Base-by-base conservation (phyloP, 2,797 vertebrate species). In the Tangara arthus region DNA sequence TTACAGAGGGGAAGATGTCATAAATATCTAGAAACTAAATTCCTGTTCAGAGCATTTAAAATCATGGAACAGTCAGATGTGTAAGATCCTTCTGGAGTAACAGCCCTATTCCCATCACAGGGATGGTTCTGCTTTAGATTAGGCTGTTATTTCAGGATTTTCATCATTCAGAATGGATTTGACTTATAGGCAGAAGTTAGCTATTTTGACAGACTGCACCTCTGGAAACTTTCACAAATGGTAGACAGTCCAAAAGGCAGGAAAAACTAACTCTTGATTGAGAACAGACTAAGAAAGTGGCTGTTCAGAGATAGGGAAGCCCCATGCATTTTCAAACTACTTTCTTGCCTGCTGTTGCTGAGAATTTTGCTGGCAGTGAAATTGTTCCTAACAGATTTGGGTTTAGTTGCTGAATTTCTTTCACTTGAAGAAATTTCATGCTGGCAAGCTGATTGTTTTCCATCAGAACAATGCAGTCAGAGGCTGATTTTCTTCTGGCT, bases 221-320 rank as follows among this genome's bases (percentile, higher is more conserved):
- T 93, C 66, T 50, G 73, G 71, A 87, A 91, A 61, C 71, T 92
- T 41, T 37, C 42, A 47, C 16, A 57, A 68, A 41, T 27, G 21
- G 37, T 70, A 97, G 39, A 95, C 12, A 92, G 49, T 59, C 96
- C 81, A 15, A 97, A 97, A 82, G 93, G 27, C 37, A 97, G 94
- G 55, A 94, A 23, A 4, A 46, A 96, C 91, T 69, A 50, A 97
- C 82, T 97, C 52, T 96, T 97, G 49, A 97, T 93, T 50, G 96
- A 70, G 56, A 44, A 41, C 52, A 78, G 59, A 97, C 91, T 41
- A 63, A 53, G 97, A 96, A 81, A 97, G 92, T 83, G 96, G 56
- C 32, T 96, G 53, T 68, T 87, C 65, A 19, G 95, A 52, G 44
- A 89, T 71, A 94, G 17, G 15, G 65, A 77, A 77, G 41, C 56